Base-by-base conservation (phyloP, 2,888 invertebrate genomes). In the Catocala fraxini region DNA sequence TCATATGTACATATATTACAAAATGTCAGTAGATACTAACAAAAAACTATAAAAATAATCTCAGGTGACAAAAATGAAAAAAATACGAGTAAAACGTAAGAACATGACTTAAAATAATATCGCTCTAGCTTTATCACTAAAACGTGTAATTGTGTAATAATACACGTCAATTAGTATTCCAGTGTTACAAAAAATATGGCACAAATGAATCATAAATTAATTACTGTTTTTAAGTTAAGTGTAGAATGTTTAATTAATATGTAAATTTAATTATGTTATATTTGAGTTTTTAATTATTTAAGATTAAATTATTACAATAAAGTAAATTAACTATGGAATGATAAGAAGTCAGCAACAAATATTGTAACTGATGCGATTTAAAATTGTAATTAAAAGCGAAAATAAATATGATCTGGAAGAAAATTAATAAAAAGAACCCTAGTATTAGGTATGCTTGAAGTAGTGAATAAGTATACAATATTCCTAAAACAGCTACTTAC, bases 1-100 rank as follows among this genome's bases (percentile, higher is more conserved):
- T 66, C 47, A 45, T 91, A 90, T 93, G 73, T 93, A 93, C 91
- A 91, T 92, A 92, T 92, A 81, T 87, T 91, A 91, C 91, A 91
- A 59, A 60, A 72, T 68, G 59, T 60, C 58, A 66, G 56, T 66
- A 69, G 33, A 56, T 52, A 53, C 48, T 49, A 41, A 63, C 56
- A 59, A 59, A 39, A 69, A 70, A 33, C 25, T 60, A 61, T 51
- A 48, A 43, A 67, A 63, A 59, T 70, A 65, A 72, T 66, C 64
- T 70, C 59, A 57, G 41, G 15, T 55, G 41, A 59, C 25, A 48
- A 39, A 39, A 39, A 39, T 39, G 35, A 39, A 39, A 39, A 39
- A 11, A 10, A 33, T 5, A 35, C 3, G 11, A 34, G 34, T 51
- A 10, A 51, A 51, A 34, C 5, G 39, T 51, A 51, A 49, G 6